phyloP scores from a whole-genome alignment of 2,797 vertebrate genomes.

The Hoplostethus atlanticus region DNA sequence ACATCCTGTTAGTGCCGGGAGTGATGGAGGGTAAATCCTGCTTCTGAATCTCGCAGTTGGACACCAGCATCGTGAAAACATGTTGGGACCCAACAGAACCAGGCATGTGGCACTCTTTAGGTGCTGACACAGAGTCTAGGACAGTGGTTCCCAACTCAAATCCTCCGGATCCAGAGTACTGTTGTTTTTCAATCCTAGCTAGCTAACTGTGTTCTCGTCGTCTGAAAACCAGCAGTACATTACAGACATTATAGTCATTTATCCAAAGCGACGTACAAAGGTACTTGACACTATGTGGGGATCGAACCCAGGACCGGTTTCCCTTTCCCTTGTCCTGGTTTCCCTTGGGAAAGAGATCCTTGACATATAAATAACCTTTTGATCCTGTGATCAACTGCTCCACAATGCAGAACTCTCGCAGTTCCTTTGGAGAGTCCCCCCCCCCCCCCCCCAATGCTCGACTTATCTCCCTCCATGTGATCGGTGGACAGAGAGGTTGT shows the following conservation, averaged over 20 bases:
- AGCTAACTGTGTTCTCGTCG: no score
- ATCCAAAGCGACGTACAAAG: no score
- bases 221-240: no score
- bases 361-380: background rate
- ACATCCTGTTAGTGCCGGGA: conserved; percentile 60
- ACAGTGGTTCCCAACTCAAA: no score
- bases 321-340: background rate
- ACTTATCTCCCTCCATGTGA: background rate
- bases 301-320: no score
- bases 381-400: background rate
- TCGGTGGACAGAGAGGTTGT: background rate
- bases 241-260: no score
- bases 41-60: background rate
- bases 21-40: conserved; percentile 44
- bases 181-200: no score
- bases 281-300: no score
- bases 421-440: background rate
- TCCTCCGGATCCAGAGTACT: no score
- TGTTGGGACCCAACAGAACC: background rate
- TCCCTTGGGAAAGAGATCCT: background rate
- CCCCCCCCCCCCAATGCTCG: background rate
- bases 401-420: no score
- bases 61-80: conserved; percentile 12
- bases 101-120: background rate
- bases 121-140: no score